Evolutionary conservation across 2,797 vertebrate species (phyloP).

Genomic region (Pangasius krempfi): DNA sequence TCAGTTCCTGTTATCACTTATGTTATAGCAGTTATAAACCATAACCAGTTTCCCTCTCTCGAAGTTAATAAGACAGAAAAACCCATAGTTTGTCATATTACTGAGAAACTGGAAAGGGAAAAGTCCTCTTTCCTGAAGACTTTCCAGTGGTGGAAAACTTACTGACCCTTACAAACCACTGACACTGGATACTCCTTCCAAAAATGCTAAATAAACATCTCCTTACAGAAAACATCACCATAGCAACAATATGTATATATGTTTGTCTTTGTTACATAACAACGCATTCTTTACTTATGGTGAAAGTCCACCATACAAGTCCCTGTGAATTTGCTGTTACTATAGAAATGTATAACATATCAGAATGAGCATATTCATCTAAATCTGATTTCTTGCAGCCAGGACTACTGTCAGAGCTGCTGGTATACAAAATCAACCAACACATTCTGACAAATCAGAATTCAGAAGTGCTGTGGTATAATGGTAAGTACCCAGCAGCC

Average conservation of each 20-base stretch:
- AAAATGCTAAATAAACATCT: no score
- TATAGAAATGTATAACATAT: background rate
- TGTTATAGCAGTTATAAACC: no score
- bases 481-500: background rate
- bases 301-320: background rate
- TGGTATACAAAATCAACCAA: background rate
- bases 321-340: background rate
- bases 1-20: no score
- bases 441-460: background rate
- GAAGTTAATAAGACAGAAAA: no score
- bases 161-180: background rate
- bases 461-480: no score
- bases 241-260: background rate
- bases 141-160: background rate
- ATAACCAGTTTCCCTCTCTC: no score
- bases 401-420: background rate
- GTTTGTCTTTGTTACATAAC: background rate
- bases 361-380: background rate
- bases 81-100: background rate
- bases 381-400: background rate
- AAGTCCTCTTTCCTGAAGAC: no score
- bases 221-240: background rate
- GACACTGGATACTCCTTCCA: background rate
- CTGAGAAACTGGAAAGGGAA: background rate
- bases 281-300: background rate